phyloP scores from a whole-genome alignment of 2,797 vertebrate genomes.

The Cyprinella venusta region DNA sequence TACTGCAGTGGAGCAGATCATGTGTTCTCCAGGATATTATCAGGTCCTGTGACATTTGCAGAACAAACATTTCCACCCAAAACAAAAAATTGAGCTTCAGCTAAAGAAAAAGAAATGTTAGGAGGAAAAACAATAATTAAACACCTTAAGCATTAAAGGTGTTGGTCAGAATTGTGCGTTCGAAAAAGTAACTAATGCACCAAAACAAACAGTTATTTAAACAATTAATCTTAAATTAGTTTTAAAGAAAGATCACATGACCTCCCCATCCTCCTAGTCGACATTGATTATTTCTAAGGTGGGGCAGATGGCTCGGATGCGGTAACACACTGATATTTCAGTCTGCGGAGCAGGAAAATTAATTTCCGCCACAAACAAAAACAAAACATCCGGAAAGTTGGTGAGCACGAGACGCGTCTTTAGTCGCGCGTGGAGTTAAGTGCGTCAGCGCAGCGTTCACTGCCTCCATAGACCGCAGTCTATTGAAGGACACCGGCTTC shows the following conservation, averaged over 20 bases:
- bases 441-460: conserved; percentile 19
- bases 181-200: background rate
- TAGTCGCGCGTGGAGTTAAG: background rate
- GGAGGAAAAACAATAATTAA: background rate
- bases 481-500: background rate
- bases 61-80: conserved; percentile 9
- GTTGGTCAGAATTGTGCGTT: background rate
- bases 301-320: conserved; percentile 11
- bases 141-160: background rate
- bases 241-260: background rate
- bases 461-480: background rate
- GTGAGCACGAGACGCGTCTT: conserved; percentile 2
- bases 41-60: background rate
- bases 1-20: conserved; percentile 41
- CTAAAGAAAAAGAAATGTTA: background rate
- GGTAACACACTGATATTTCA: background rate
- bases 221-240: background rate
- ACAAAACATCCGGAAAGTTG: conserved; percentile 37
- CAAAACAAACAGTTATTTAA: background rate
- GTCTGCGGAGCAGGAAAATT: background rate
- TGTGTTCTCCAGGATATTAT: conserved; percentile 2
- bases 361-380: conserved; percentile 14
- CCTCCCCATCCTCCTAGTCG: background rate
- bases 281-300: conserved; percentile 26
- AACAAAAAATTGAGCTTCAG: background rate